Evolutionary conservation across 2,113 vertebrate species (phyloP).

Genomic region (Calidris pugnax): DNA sequence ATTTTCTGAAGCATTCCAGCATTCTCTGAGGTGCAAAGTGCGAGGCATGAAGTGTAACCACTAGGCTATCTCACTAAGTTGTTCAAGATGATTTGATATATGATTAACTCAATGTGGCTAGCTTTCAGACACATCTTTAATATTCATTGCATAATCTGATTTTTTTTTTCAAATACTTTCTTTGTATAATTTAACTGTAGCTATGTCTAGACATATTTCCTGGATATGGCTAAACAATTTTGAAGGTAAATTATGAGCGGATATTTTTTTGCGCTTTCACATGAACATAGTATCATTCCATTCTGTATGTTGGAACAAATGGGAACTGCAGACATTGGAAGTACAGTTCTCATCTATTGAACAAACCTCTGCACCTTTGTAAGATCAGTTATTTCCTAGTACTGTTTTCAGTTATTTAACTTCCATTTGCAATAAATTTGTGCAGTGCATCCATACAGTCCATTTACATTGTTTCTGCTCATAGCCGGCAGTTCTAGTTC

Average conservation of each 20-base stretch:
- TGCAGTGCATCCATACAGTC: not conserved
- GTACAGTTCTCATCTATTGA: not conserved
- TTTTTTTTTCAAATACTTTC: conserved; percentile 27
- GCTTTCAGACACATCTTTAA: conserved; percentile 29
- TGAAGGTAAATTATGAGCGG: conserved; percentile 57
- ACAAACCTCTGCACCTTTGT: not conserved
- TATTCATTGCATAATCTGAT: conserved; percentile 24
- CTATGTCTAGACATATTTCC: conserved; percentile 67
- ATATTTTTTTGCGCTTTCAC: conserved; percentile 24
- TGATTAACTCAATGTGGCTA: not conserved
- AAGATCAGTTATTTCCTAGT: not conserved
- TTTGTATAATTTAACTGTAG: conserved; percentile 54
- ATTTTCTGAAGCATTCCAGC: not conserved
- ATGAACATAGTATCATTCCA: conserved; percentile 34
- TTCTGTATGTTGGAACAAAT: conserved; percentile 25
- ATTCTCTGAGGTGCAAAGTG: not conserved
- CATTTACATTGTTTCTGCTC: not conserved
- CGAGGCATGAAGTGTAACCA: not conserved
- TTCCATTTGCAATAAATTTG: not conserved
- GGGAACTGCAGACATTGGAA: conserved; percentile 31
- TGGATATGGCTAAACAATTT: conserved; percentile 64
- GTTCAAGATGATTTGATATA: not conserved
- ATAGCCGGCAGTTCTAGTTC: not conserved
- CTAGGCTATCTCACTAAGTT: not conserved
- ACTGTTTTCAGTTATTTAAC: not conserved